phyloP scores from a whole-genome alignment of 2,888 invertebrate genomes.

The Heliconius sara region DNA sequence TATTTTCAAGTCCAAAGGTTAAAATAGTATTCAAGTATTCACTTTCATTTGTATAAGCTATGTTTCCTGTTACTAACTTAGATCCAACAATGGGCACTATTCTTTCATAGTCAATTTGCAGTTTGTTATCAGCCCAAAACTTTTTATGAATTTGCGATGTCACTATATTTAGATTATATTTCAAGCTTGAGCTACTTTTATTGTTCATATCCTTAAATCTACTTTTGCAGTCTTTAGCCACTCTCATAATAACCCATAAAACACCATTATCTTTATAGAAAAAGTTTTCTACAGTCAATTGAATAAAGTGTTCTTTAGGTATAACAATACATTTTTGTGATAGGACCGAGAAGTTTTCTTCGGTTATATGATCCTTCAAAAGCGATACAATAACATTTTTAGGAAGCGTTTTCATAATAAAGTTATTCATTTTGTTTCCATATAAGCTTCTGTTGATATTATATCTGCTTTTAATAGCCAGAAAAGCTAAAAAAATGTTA shows the following conservation, averaged over 20 bases:
- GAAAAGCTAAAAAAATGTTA: slow-evolving; percentile 71
- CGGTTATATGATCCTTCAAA: slow-evolving; percentile 57
- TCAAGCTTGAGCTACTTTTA: slow-evolving; percentile 53
- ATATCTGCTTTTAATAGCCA: slow-evolving; percentile 75
- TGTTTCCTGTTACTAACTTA: slow-evolving; percentile 60
- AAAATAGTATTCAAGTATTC: slow-evolving; percentile 68
- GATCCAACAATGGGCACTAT: slow-evolving; percentile 73
- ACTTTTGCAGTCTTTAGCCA: slow-evolving; percentile 61
- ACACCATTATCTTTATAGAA: slow-evolving; percentile 77
- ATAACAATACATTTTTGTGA: slow-evolving; percentile 72
- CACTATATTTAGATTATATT: slow-evolving; percentile 64
- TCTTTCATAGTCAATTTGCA: slow-evolving; percentile 61
- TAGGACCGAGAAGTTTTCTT: slow-evolving; percentile 63
- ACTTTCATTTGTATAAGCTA: slow-evolving; percentile 66
- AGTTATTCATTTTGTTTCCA: slow-evolving; percentile 61
- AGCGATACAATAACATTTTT: slow-evolving; percentile 57
- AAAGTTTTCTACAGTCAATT: slow-evolving; percentile 74
- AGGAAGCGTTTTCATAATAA: slow-evolving; percentile 63
- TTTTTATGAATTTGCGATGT: slow-evolving; percentile 73
- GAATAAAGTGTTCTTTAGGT: slow-evolving; percentile 70
- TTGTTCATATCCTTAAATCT: slow-evolving; percentile 56
- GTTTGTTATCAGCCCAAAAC: slow-evolving; percentile 61
- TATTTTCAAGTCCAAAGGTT: slow-evolving; percentile 60
- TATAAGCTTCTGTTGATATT: slow-evolving; percentile 55
- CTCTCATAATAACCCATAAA: slow-evolving; percentile 72